A percentile compares a stretch with the other conserved stretches of the same genome.
Conservation (phyloP, 2,888 invertebrate genomes). For the Therioaphis trifolii region DNA sequence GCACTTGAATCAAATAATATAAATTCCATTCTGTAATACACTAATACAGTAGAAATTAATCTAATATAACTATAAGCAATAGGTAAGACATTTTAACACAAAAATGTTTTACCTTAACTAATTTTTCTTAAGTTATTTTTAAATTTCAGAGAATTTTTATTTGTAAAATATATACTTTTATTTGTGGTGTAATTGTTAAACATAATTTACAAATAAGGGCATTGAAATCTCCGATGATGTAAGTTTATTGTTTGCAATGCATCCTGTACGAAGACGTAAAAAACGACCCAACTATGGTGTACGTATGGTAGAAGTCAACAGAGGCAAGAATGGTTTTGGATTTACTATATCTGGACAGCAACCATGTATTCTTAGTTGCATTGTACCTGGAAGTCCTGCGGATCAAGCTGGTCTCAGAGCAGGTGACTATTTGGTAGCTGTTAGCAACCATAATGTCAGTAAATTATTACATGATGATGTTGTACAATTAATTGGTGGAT, state of each 20-base stretch:
- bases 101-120: background rate
- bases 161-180: background rate
- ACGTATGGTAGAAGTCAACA: slow-evolving; percentile 84
- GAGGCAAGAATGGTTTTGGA: slow-evolving; percentile 93
- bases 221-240: slow-evolving; percentile 41
- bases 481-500: slow-evolving; percentile 88
- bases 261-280: slow-evolving; percentile 76
- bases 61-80: no score
- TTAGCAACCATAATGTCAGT: slow-evolving; percentile 92
- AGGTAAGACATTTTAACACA: background rate
- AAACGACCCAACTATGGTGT: slow-evolving; percentile 81
- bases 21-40: slow-evolving; percentile 38
- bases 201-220: background rate
- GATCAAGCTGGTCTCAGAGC: slow-evolving; percentile 89
- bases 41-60: background rate
- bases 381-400: slow-evolving; percentile 89
- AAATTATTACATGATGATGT: slow-evolving; percentile 93
- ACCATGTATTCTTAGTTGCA: slow-evolving; percentile 94
- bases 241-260: slow-evolving; percentile 69
- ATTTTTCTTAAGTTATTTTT: background rate
- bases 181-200: slow-evolving; percentile 23
- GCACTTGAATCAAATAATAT: background rate
- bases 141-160: background rate
- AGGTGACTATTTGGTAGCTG: slow-evolving; percentile 91
- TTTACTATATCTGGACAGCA: slow-evolving; percentile 97